Percentiles rank a stretch among this genome's conserved stretches.
These are phyloP conservation scores for Origma solitaria DNA, from an alignment of 2,113 vertebrate species.

Conservation along the genomic window DNA sequence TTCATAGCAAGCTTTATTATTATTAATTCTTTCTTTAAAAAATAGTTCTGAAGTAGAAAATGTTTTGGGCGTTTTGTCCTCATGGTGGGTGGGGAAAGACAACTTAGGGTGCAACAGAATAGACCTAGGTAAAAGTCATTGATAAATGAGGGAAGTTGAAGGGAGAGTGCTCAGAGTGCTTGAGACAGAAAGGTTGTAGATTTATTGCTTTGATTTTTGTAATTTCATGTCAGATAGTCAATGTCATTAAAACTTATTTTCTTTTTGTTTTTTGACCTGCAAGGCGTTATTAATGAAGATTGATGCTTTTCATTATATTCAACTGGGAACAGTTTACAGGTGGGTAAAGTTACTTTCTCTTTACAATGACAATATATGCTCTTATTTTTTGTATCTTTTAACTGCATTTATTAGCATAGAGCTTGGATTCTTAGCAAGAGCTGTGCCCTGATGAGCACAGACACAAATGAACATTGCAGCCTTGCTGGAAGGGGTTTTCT, in stretches of 20 bases:
- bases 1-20: background rate
- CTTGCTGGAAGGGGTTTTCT: background rate
- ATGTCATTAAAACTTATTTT: background rate
- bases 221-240: background rate
- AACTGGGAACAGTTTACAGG: conserved; percentile 81
- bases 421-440: background rate
- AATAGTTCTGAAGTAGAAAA: background rate
- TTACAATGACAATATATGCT: background rate
- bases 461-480: background rate
- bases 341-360: conserved; percentile 53
- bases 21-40: background rate
- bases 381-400: background rate
- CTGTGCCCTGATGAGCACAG: background rate
- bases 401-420: background rate
- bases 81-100: background rate
- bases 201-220: background rate
- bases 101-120: background rate
- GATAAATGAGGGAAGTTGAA: background rate
- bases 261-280: background rate
- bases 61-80: background rate
- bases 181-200: background rate
- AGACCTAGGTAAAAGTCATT: background rate
- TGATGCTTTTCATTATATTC: conserved; percentile 98
- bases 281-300: conserved; percentile 98
- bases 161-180: background rate